Percentiles rank a stretch among this genome's conserved stretches.
phyloP scores from a whole-genome alignment of 2,113 vertebrate genomes.

The Peromyscus polionotus region DNA sequence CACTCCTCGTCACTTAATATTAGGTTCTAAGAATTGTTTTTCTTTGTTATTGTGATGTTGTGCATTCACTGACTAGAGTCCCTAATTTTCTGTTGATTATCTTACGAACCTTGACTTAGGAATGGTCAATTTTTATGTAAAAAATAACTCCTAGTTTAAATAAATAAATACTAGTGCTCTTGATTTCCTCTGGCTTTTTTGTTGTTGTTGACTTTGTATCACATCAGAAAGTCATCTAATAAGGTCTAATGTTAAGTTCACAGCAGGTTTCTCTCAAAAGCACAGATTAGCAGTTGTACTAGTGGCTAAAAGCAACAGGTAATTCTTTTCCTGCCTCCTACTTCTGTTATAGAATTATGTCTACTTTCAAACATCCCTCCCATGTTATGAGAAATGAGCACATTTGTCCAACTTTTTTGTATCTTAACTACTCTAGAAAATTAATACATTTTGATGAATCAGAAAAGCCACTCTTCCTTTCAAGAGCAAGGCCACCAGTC shows the following conservation, averaged over 20 bases:
- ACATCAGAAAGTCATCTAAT: constrained; percentile 55
- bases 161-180: neutral
- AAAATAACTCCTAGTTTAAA: constrained; percentile 49
- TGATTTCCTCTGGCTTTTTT: neutral
- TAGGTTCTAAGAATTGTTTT: constrained; percentile 45
- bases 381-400: neutral
- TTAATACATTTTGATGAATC: neutral
- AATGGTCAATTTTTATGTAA: neutral
- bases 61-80: constrained; percentile 12
- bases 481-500: neutral
- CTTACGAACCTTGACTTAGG: constrained; percentile 39
- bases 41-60: constrained; percentile 45
- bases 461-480: neutral
- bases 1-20: constrained; percentile 48
- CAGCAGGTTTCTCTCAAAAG: constrained; percentile 3
- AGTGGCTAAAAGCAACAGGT: neutral
- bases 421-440: neutral
- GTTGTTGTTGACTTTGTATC: neutral
- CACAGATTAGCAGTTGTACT: constrained; percentile 25
- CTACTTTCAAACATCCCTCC: constrained; percentile 27
- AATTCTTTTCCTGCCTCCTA: neutral
- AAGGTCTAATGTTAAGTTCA: neutral
- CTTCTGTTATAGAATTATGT: neutral
- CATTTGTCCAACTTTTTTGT: neutral
- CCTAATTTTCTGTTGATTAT: constrained; percentile 3